Evolutionary conservation across 2,113 vertebrate species (phyloP).

Genomic region (Festucalex cinctus): DNA sequence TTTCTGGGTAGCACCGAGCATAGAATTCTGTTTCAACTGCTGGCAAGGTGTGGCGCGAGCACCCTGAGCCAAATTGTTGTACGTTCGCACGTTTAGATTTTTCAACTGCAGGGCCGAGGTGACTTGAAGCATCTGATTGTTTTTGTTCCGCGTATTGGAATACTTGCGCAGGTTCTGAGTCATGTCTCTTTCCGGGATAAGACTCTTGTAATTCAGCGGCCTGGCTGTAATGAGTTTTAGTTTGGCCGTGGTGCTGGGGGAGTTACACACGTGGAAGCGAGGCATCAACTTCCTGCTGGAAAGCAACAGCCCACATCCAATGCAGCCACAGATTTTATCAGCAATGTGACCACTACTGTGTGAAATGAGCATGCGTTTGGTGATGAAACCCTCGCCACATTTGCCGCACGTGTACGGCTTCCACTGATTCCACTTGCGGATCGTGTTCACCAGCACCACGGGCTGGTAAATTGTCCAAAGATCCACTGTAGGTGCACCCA

Average conservation of each 20-base stretch:
- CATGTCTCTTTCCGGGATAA: background rate
- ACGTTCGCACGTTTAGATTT: slow-evolving; percentile 15
- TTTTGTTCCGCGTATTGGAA: background rate
- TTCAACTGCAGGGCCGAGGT: slow-evolving; percentile 13
- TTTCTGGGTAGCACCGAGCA: background rate
- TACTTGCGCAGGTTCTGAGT: slow-evolving; percentile 1
- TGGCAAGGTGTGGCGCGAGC: background rate
- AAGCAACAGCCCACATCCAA: slow-evolving; percentile 64
- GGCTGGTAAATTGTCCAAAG: slow-evolving; percentile 68
- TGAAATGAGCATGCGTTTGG: slow-evolving; percentile 37
- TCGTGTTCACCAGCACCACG: slow-evolving; percentile 50
- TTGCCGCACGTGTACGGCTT: slow-evolving; percentile 51
- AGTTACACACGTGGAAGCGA: slow-evolving; percentile 58
- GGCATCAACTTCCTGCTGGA: slow-evolving; percentile 57
- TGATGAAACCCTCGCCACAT: slow-evolving; percentile 54
- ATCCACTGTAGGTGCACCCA: slow-evolving; percentile 58
- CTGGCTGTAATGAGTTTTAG: slow-evolving; percentile 51
- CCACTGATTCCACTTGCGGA: slow-evolving; percentile 23
- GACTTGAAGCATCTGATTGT: background rate
- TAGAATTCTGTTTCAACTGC: slow-evolving; percentile 9
- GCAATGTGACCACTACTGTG: slow-evolving; percentile 50
- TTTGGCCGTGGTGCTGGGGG: slow-evolving; percentile 26
- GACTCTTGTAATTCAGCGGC: slow-evolving; percentile 4
- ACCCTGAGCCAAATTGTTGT: background rate
- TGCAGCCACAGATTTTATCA: slow-evolving; percentile 59